These are phyloP conservation scores for Papilio xuthus DNA, from an alignment of 1,140 invertebrate species.

Conservation along the genomic window DNA sequence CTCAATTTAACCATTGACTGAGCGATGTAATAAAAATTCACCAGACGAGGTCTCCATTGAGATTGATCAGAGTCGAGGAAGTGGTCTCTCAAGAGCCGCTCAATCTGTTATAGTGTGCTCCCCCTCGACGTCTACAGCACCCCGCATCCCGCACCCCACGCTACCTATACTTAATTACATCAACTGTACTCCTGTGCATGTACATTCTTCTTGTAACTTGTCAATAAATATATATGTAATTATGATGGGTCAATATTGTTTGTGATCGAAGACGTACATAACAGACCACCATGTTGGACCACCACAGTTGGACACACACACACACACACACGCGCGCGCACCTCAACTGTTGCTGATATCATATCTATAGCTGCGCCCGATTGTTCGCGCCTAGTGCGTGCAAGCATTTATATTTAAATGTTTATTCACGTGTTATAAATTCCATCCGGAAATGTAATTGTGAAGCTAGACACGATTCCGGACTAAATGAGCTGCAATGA, in stretches of 20 bases:
- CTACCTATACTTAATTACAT: too few relatives aligned
- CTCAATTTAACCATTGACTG: neutral
- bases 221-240: too few relatives aligned
- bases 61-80: neutral
- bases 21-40: neutral
- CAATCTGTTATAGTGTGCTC: neutral
- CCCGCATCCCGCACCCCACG: too few relatives aligned
- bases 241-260: too few relatives aligned
- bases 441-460: neutral
- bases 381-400: neutral
- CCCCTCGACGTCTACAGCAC: neutral
- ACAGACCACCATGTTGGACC: too few relatives aligned
- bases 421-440: neutral
- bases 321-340: too few relatives aligned
- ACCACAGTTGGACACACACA: too few relatives aligned
- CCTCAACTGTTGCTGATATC: neutral
- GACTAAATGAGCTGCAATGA: neutral
- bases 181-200: too few relatives aligned
- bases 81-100: conserved; percentile 2
- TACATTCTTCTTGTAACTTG: too few relatives aligned
- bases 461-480: neutral
- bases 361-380: neutral
- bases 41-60: conserved; percentile 4
- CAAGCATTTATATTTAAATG: neutral
- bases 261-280: too few relatives aligned